Evolutionary conservation across 2,113 vertebrate species (phyloP).

Genomic region (Siphamia tubifer): DNA sequence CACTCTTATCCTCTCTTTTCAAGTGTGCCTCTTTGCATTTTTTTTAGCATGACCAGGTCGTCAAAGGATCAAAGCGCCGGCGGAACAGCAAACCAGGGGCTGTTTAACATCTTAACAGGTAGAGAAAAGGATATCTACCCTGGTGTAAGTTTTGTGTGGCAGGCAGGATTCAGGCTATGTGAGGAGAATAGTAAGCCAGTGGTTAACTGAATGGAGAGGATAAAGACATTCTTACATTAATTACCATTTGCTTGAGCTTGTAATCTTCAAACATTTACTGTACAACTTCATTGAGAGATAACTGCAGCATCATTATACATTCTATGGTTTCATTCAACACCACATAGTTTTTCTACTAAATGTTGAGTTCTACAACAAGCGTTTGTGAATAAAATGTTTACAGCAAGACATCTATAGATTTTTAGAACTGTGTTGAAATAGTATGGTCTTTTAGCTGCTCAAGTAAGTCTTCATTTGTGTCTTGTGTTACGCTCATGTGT

Average conservation of each 20-base stretch:
- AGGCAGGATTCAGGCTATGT: constrained; percentile 1
- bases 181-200: neutral
- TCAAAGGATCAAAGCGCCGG: constrained; percentile 61
- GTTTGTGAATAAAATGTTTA: too few species aligned
- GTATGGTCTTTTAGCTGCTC: too few species aligned
- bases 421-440: too few species aligned
- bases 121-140: constrained; percentile 28
- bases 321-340: too few species aligned
- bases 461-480: too few species aligned
- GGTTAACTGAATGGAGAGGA: neutral
- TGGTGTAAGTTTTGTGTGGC: constrained; percentile 3
- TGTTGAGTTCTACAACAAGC: too few species aligned
- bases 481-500: too few species aligned
- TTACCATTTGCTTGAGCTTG: neutral
- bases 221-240: neutral
- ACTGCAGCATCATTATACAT: too few species aligned
- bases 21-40: constrained; percentile 55
- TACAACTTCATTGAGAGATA: too few species aligned
- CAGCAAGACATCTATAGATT: too few species aligned
- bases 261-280: neutral
- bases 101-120: constrained; percentile 67
- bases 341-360: too few species aligned
- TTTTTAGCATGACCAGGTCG: constrained; percentile 49
- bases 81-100: constrained; percentile 35
- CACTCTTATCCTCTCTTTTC: constrained; percentile 63